These are phyloP conservation scores for Periplaneta americana DNA, from an alignment of 1,140 invertebrate species.

Conservation along the genomic window DNA sequence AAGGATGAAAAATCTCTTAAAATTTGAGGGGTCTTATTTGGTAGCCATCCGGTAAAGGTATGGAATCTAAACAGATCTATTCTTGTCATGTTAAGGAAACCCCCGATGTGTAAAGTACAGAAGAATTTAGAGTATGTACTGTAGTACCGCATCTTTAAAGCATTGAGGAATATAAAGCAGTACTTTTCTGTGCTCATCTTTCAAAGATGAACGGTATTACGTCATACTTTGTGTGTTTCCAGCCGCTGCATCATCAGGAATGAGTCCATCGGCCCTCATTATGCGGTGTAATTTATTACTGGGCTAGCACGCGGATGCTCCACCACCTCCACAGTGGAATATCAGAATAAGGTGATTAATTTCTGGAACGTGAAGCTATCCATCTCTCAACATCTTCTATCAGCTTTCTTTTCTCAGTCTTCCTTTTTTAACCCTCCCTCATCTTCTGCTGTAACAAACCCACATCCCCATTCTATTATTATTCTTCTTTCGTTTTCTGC, in stretches of 20 bases:
- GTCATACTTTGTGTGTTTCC: background rate
- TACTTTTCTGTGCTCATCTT: background rate
- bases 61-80: no score
- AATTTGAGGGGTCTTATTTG: no score
- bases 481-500: background rate
- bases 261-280: conserved; percentile 5
- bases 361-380: conserved; percentile 5
- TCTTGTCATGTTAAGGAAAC: no score
- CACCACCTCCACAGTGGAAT: background rate
- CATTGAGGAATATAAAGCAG: background rate
- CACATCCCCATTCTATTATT: background rate
- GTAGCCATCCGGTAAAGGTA: no score
- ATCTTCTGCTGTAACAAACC: background rate
- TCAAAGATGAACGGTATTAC: background rate
- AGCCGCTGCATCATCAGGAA: background rate
- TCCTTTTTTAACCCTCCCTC: background rate
- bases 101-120: no score
- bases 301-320: background rate
- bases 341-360: conserved; percentile 4
- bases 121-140: no score
- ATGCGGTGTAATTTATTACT: conserved; percentile 6
- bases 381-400: background rate
- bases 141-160: no score
- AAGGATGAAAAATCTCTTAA: no score
- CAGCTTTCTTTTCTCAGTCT: background rate